These are phyloP conservation scores for Climacteris rufus DNA, from an alignment of 2,113 vertebrate species.

Conservation along the genomic window DNA sequence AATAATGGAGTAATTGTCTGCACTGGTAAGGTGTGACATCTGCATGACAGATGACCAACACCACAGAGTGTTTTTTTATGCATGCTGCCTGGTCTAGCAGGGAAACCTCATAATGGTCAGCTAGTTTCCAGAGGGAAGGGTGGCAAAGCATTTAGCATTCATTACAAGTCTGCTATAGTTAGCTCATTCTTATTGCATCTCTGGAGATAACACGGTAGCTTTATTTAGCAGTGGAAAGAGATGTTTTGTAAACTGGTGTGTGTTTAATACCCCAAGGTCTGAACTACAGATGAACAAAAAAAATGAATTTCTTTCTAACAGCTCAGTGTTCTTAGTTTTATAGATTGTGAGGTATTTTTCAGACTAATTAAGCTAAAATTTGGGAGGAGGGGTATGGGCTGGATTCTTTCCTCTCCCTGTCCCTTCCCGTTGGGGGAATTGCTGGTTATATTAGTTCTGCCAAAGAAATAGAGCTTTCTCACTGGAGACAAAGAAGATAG, in stretches of 20 bases:
- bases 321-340: background rate
- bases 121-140: background rate
- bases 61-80: background rate
- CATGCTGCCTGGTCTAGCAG: background rate
- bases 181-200: background rate
- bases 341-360: background rate
- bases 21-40: background rate
- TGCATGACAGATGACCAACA: background rate
- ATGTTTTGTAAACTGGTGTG: background rate
- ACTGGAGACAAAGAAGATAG: background rate
- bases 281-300: background rate
- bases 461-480: background rate
- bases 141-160: background rate
- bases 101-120: background rate
- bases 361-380: background rate
- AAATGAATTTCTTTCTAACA: background rate
- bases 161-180: background rate
- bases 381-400: rapidly evolving
- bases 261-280: background rate
- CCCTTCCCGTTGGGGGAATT: background rate
- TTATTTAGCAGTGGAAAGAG: background rate
- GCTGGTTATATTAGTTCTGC: background rate
- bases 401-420: background rate
- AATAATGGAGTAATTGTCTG: background rate
- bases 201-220: background rate